Base-by-base conservation (phyloP, 2,113 vertebrate genomes). In the Corythornis vintsioides region DNA sequence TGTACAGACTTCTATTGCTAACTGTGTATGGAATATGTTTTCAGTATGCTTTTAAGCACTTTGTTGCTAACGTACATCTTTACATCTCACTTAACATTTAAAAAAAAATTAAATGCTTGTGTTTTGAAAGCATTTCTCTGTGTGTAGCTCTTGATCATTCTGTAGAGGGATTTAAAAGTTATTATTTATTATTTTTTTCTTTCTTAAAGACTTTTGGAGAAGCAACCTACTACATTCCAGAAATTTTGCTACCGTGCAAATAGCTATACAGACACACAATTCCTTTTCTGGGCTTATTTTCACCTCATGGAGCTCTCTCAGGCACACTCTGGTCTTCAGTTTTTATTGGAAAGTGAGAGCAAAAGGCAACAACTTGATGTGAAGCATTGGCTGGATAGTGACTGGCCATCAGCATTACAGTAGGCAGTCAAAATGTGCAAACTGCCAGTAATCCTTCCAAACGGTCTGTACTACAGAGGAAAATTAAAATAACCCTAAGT, bases 111-210 rank as follows among this genome's bases (percentile, higher is more conserved):
- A 96, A 96, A 96, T 93, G 94, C 94, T 93, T 86, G 92, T 94
- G 89, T 96, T 96, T 96, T 95, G 87, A 97, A 97, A 96, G 94
- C 83, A 87, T 94, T 95, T 96, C 87, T 95, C 7, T 96, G 93
- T 96, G 88, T 93, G 83, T 83, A 95, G 82, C 77, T 96, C 92
- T 92, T 3, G 28, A 57, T 92, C 91, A 85, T 89, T 94, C 89
- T 87, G 56, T 79, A 74, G 83, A 78, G 43, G 84, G 72, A 86
- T 47, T 79, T 83, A 38, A 38, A 38, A 38, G 38, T 38, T 38
- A 38, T 38, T 38, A 5, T 8, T 60, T 24, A 28, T 73, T 89
- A 88, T 77, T 31, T 69, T 92, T 91, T 88, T 19, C 22, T 72
- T 83, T 53, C 69, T 31, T 40, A 38, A 85, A 89, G 47, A 67